A percentile compares a stretch with the other conserved stretches of the same genome.
Evolutionary conservation across 2,888 invertebrate genomes (phyloP).

Genomic region (Petrophora chlorosata): DNA sequence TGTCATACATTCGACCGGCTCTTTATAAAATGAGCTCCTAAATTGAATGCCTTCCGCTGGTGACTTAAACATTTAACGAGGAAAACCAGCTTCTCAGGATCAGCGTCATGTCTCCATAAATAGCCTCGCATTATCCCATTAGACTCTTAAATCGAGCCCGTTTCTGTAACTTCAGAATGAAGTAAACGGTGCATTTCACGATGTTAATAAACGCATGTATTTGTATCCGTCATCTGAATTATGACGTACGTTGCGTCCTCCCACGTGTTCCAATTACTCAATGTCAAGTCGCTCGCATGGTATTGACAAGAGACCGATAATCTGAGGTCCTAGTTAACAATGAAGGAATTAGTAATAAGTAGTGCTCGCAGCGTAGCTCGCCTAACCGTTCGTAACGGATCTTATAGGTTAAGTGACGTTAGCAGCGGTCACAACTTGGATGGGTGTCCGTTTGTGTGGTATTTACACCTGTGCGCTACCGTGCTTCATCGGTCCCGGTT

Average conservation of each 20-base stretch:
- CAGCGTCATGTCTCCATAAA: constrained; percentile 39
- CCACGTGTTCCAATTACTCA: constrained; percentile 25
- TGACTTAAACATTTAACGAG: constrained; percentile 30
- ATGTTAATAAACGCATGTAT: constrained; percentile 39
- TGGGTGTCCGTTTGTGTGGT: too few relatives aligned
- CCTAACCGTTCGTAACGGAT: too few relatives aligned
- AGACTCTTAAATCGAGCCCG: constrained; percentile 34
- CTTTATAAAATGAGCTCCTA: constrained; percentile 21
- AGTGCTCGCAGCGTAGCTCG: too few relatives aligned
- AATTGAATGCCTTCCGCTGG: constrained; percentile 29
- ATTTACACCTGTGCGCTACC: too few relatives aligned
- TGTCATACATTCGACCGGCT: constrained; percentile 14
- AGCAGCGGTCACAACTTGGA: too few relatives aligned
- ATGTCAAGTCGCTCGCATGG: constrained; percentile 20
- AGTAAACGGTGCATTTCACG: constrained; percentile 48
- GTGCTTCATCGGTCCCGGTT: too few relatives aligned
- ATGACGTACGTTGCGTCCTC: background rate
- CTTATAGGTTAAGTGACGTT: too few relatives aligned
- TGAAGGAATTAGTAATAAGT: too few relatives aligned
- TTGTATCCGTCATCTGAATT: constrained; percentile 4
- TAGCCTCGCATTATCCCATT: constrained; percentile 52
- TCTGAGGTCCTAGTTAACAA: too few relatives aligned
- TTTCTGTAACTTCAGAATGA: constrained; percentile 55
- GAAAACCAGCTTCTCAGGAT: constrained; percentile 29
- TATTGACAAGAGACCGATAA: constrained; percentile 15